Evolutionary conservation across 1,140 invertebrate genomes (phyloP).

Genomic region (Eulimnadia texana): DNA sequence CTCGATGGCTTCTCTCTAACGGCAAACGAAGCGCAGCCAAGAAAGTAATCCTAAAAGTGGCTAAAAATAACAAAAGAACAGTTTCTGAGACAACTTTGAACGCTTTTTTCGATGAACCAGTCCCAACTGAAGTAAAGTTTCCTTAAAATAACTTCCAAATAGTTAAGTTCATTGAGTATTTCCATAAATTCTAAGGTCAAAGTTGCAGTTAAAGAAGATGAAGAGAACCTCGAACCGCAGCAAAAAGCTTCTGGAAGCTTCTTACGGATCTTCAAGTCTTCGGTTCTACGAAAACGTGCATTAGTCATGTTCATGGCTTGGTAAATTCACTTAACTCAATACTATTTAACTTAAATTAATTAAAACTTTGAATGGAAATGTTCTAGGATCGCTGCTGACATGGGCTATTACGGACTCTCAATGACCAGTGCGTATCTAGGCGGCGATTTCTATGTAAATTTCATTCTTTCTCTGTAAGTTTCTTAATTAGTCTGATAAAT

Average conservation of each 20-base stretch:
- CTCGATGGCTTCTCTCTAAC: background rate
- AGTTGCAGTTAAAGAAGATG: too few relatives aligned
- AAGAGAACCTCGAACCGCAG: background rate
- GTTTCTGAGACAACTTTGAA: background rate
- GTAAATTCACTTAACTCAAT: background rate
- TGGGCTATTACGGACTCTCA: constrained; percentile 9
- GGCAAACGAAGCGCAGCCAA: background rate
- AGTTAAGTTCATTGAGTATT: too few relatives aligned
- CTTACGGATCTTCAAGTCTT: background rate
- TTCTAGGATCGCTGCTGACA: constrained; percentile 1
- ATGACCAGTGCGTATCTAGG: background rate
- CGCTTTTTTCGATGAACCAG: background rate
- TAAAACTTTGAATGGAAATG: background rate
- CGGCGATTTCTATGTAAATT: constrained; percentile 4
- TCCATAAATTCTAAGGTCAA: too few relatives aligned
- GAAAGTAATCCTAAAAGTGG: background rate
- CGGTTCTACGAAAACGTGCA: background rate
- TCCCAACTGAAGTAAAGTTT: background rate
- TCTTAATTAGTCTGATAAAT: too few relatives aligned
- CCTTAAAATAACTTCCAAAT: too few relatives aligned
- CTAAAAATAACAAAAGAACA: background rate
- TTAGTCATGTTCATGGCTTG: constrained; percentile 6
- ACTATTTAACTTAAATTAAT: background rate
- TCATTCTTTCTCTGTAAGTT: background rate
- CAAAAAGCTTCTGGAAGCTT: background rate